Evolutionary conservation across 2,113 vertebrate species (phyloP), one percentile per base, ranked within the genome.

Genomic region (Psettodes erumei): DNA sequence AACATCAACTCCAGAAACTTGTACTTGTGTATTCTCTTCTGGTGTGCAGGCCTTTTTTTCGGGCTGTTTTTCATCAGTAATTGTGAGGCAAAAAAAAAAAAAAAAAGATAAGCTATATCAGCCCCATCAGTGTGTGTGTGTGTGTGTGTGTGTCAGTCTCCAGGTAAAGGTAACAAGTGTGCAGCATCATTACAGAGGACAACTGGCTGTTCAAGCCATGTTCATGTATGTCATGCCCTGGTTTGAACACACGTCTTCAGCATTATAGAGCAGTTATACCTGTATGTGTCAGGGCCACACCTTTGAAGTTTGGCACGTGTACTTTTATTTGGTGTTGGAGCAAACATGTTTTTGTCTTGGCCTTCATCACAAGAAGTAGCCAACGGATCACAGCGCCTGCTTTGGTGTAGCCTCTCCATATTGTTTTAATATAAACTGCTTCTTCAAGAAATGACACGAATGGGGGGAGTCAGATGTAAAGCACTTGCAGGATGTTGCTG

Each of bases 401-500:
- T 42, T 48, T 21, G 0, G 12, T 51, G 71, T 60, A 35, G 55
- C 63, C 71, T 65, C 27, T 48, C 61, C n/a, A 66, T 53, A 67
- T 71, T 71, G 43, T 71, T 71, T 56, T 62, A 21, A 33, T 61
- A 43, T 63, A 13, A 76, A 69, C 38, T 9, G 32, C 25, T 27
- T 74, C 42, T 59, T 23, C 30, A 53, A 25, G 48, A 82, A 63
- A 77, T 67, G 76, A 78, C 78, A 79, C 47, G 21, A 74, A 75
- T 82, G 71, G 81, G 82, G 79, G 25, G 8, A 71, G 35, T 78
- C 64, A 38, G 48, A 75, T 65, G 72, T 83, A 61, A 85, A 82
- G 70, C 50, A 75, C 54, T 77, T 43, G 23, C 59, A 78, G 68
- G 71, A 66, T 87, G 81, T 74, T 85, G 53, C 56, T 79, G 71